phyloP scores from a whole-genome alignment of 2,797 vertebrate species.

The Sebastes baramenuke region DNA sequence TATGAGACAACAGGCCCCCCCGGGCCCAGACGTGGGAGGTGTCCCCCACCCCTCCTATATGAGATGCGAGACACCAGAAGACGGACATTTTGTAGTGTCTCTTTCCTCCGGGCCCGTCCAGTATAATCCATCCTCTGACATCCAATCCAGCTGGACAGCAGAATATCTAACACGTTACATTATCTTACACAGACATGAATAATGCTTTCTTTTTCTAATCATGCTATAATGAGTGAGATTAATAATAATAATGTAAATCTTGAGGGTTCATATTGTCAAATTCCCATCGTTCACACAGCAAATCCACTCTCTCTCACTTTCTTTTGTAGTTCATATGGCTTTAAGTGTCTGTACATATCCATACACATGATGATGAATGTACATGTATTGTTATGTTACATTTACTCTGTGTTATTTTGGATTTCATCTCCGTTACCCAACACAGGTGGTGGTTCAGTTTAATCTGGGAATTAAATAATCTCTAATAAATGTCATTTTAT shows the following conservation, averaged over 20 bases:
- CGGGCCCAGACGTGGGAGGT: too few species aligned
- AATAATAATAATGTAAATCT: background rate
- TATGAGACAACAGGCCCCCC: background rate
- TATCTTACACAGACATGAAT: background rate
- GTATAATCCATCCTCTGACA: background rate
- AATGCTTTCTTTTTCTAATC: background rate
- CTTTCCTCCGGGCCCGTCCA: background rate
- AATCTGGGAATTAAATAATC: background rate
- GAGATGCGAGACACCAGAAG: background rate
- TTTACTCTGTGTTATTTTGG: background rate
- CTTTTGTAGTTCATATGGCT: slow-evolving; percentile 51
- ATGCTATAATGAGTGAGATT: background rate
- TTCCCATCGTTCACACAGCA: background rate
- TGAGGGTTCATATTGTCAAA: background rate
- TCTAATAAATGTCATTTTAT: background rate
- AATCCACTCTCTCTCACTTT: background rate
- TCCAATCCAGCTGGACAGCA: background rate
- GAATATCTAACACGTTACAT: background rate
- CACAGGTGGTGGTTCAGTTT: background rate
- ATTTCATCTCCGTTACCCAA: background rate
- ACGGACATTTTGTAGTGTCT: background rate
- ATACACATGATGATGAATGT: background rate
- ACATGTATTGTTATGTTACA: background rate
- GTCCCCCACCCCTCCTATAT: too few species aligned
- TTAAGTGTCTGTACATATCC: slow-evolving; percentile 16